phyloP scores from a whole-genome alignment of 1,140 invertebrate species.

The Tetragonula clypearis region DNA sequence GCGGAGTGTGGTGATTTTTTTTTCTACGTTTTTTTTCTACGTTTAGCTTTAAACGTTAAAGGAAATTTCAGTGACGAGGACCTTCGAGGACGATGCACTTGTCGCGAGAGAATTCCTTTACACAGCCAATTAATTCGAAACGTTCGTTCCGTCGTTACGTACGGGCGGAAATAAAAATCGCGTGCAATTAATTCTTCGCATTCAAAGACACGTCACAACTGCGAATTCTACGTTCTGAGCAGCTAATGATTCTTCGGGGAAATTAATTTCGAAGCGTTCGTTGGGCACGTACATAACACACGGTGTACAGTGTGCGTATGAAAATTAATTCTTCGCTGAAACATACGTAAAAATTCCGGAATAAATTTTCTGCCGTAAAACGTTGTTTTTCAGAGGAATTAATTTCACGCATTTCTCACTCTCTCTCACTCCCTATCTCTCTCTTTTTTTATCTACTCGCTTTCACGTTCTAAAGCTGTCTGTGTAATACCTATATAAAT shows the following conservation, averaged over 20 bases:
- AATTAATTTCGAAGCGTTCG: constrained; percentile 3
- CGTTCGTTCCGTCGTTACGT: neutral
- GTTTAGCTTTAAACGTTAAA: neutral
- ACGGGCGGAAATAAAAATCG: neutral
- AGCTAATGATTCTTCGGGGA: constrained; percentile 1
- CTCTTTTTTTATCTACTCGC: neutral
- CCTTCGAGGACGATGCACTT: neutral
- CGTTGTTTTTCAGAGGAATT: neutral
- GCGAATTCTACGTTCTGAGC: too few species aligned
- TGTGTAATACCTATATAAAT: neutral
- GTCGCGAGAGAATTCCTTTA: neutral
- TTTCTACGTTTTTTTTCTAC: too few species aligned
- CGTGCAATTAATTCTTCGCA: neutral
- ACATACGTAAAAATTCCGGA: neutral
- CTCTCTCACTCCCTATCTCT: neutral
- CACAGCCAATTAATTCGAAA: neutral
- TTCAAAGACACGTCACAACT: neutral
- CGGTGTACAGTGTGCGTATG: neutral
- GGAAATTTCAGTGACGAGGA: neutral
- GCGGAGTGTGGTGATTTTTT: too few species aligned
- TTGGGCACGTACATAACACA: neutral
- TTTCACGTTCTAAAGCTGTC: neutral
- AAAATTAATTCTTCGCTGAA: constrained; percentile 7
- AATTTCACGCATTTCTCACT: neutral
- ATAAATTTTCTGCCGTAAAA: neutral